phyloP scores from a whole-genome alignment of 2,797 vertebrate genomes.

The Falco concolor region DNA sequence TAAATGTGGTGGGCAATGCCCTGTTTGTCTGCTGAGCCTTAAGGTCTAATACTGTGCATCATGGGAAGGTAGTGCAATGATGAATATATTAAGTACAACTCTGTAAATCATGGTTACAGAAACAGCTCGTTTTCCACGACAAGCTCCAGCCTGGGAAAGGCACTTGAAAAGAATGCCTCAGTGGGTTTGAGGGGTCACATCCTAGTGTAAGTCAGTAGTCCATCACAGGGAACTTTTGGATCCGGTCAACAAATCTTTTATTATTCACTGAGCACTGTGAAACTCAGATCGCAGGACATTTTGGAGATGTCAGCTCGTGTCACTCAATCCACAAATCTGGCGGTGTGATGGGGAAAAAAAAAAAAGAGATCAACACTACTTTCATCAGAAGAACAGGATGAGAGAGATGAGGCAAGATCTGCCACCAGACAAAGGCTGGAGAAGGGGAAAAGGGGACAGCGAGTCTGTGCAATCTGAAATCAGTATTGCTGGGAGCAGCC shows the following conservation, averaged over 20 bases:
- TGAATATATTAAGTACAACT: not conserved
- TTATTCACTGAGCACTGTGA: not conserved
- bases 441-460: not conserved
- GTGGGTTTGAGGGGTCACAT: not conserved
- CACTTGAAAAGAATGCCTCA: not conserved
- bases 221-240: not conserved
- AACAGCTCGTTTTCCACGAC: not conserved
- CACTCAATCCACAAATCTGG: not conserved
- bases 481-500: not conserved
- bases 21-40: not conserved
- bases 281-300: not conserved
- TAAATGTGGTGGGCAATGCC: not conserved
- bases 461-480: not conserved
- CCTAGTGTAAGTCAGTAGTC: not conserved
- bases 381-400: not conserved
- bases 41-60: not conserved
- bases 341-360: not conserved
- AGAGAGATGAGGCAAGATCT: not conserved
- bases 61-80: rapidly evolving
- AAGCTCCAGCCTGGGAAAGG: not conserved
- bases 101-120: not conserved
- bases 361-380: not conserved
- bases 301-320: not conserved
- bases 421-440: not conserved
- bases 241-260: not conserved